phyloP scores from a whole-genome alignment of 2,797 vertebrate genomes.

The Falco peregrinus region DNA sequence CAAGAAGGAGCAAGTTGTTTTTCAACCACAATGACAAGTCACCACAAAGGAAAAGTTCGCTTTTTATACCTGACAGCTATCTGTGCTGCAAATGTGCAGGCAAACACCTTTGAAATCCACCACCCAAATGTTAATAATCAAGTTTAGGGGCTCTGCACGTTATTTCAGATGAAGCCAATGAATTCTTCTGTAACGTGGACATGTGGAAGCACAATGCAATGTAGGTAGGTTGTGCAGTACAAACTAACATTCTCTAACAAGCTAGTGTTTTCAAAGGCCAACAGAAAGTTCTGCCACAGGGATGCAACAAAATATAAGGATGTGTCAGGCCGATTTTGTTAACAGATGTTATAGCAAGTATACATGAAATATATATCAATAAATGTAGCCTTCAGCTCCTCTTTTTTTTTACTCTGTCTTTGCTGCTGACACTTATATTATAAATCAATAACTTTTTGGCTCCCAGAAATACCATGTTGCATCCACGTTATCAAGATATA shows the following conservation, averaged over 20 bases:
- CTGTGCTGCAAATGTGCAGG: background rate
- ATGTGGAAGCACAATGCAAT: background rate
- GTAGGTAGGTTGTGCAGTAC: background rate
- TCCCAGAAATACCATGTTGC: conserved; percentile 27
- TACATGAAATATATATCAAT: conserved; percentile 24
- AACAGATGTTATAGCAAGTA: background rate
- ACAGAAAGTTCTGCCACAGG: background rate
- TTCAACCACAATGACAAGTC: background rate
- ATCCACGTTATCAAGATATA: conserved; percentile 5
- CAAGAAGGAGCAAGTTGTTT: background rate
- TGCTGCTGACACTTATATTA: background rate
- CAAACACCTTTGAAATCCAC: background rate
- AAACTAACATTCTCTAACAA: background rate
- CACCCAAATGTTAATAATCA: background rate
- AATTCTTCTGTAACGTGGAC: background rate
- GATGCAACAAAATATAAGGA: background rate
- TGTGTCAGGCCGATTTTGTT: background rate
- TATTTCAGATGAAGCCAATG: background rate
- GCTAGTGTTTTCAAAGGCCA: background rate
- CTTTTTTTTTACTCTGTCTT: background rate
- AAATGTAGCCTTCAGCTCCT: conserved; percentile 1
- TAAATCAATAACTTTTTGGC: conserved; percentile 11
- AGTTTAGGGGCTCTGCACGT: background rate
- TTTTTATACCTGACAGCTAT: background rate
- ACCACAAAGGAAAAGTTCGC: background rate